Evolutionary conservation across 1,140 invertebrate species (phyloP), one percentile per base, ranked within the genome.

Genomic region (Telenomus remus): DNA sequence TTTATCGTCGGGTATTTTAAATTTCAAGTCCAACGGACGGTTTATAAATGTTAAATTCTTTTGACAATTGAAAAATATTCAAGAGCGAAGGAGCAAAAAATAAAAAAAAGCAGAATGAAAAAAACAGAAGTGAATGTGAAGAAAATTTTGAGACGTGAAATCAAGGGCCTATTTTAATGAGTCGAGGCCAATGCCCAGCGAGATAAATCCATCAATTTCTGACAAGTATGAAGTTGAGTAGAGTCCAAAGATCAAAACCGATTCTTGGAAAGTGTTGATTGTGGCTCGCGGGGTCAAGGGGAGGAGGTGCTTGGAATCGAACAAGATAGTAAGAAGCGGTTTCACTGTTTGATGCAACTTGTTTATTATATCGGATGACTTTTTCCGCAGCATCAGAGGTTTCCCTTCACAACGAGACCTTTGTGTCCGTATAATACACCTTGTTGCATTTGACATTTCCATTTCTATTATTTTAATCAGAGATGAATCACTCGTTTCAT

Each of bases 311-410:
- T 56, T 49, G 27, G n/a, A 78, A 71, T 74, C 70, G 69, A 84
- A 73, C 68, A 64, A 81, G 84, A 87, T 84, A 84, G 79, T 85
- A 86, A 84, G 85, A 86, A 85, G 85, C 80, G 81, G 82, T 81
- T 83, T 86, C 83, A 84, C 80, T 80, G 81, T 82, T 81, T 86
- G 84, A 86, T 82, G 77, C 82, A 79, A 80, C 73, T 73, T 75
- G 55, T 50, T 50, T 79, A 69, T 57, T 78, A 85, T 87, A 86
- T 87, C 85, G 77, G 81, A 61, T 64, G 42, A 68, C 73, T 79
- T 78, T 61, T 55, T 78, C n/a, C 59, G 37, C 54, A 54, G n/a
- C 35, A 51, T 47, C 46, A 60, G 63, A 46, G n/a, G 57, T 63
- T 73, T 65, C 72, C 56, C 54, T 61, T 59, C 61, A 16, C 51